Evolutionary conservation across 2,888 invertebrate species (phyloP).

Genomic region (Congeria kusceri): DNA sequence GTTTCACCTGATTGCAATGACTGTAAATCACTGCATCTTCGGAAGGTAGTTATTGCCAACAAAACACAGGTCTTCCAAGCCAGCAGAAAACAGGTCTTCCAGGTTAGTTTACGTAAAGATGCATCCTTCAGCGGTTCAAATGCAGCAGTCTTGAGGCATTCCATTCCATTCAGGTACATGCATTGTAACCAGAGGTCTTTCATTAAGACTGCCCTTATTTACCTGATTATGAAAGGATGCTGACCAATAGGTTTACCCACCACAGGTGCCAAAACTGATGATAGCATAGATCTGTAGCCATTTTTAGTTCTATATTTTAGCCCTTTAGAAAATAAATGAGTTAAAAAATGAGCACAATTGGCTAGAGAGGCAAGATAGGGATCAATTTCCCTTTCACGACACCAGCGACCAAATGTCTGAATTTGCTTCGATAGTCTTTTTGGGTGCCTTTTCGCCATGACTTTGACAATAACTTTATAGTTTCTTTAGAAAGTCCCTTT

Average conservation of each 20-base stretch:
- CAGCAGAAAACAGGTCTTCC: too few species aligned
- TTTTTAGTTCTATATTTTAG: constrained; percentile 32
- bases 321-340: constrained; percentile 19
- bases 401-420: constrained; percentile 36
- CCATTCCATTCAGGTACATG: constrained; percentile 46
- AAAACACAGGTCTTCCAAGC: constrained; percentile 26
- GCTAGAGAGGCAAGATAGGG: constrained; percentile 28
- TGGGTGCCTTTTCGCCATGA: constrained; percentile 33
- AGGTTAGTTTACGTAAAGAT: constrained; percentile 17
- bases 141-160: constrained; percentile 29
- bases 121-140: constrained; percentile 33
- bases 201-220: constrained; percentile 41
- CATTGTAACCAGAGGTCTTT: constrained; percentile 34
- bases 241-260: constrained; percentile 26
- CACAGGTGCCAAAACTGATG: constrained; percentile 35
- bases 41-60: constrained; percentile 38
- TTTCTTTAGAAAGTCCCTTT: constrained; percentile 16
- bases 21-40: constrained; percentile 40
- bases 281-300: constrained; percentile 36
- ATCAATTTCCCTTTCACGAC: constrained; percentile 31
- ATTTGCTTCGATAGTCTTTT: constrained; percentile 32
- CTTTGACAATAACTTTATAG: constrained; percentile 14
- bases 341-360: constrained; percentile 35
- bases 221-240: constrained; percentile 30
- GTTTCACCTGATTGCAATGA: constrained; percentile 30